Evolutionary conservation across 2,113 vertebrate genomes (phyloP), one percentile per base, ranked within the genome.

Genomic region (Dunckerocampus dactyliophorus): DNA sequence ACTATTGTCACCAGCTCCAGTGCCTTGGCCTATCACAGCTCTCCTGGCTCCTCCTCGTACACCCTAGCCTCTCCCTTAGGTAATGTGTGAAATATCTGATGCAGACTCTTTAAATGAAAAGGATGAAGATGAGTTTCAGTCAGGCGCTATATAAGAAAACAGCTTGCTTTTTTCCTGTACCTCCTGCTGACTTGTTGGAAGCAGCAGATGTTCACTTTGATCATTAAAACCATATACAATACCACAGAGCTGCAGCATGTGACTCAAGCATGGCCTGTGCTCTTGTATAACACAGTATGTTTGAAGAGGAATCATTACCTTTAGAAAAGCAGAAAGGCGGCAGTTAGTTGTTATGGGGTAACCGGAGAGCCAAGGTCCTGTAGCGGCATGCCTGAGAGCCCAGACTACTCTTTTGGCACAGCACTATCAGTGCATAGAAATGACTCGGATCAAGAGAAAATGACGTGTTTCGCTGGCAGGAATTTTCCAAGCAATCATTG

Each of bases 21-120:
- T 86, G 90, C 93, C 76, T 90, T 94, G 20, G 90, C 91, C 88
- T 96, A 95, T 86, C 92, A 94, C 59, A 94, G 93, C 83, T 91
- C 95, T 56, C 90, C 93, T 28, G 83, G 86, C 73, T 93, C 95
- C 6, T 91, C 96, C n/a, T 82, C 93, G 62, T 92, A 94, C 81
- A 86, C 90, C 59, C 84, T 94, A 59, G 89, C 90, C 81, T 89
- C 92, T 72, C 93, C 93, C 69, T 92, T 93, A 91, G 95, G 94
- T 96, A 81, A 83, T 22, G 60, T 72, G 31, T 37, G 19, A 52
- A 50, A 61, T 34, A 59, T 14, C 11, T 37, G 7, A n/a, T 0
- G 6, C 28, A 22, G 15, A 65, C 24, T 34, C 24, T 15, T 24
- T 28, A 28, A 17, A 24, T 15, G 24, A 15, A 53, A 53, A 28